phyloP scores from a whole-genome alignment of 2,888 invertebrate species.

The Ochropacha duplaris region DNA sequence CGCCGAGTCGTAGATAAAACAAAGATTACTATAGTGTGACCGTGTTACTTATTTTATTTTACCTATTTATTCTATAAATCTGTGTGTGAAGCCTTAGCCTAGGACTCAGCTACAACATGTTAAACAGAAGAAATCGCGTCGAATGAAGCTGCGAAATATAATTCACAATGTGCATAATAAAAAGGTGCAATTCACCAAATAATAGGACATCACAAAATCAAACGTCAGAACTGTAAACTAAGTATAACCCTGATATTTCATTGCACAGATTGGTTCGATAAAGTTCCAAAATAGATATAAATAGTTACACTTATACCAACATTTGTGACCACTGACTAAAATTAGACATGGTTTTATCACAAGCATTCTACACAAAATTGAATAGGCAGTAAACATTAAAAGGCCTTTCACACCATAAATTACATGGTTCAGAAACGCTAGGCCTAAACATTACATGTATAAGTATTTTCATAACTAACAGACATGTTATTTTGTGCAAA shows the following conservation, averaged over 20 bases:
- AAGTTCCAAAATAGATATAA: slow-evolving; percentile 18
- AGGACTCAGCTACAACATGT: too few species aligned
- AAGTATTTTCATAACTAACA: not conserved
- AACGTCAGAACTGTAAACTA: slow-evolving; percentile 27
- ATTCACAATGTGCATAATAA: slow-evolving; percentile 56
- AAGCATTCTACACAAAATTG: slow-evolving; percentile 11
- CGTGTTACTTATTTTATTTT: too few species aligned
- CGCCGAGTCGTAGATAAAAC: too few species aligned
- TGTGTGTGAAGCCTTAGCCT: too few species aligned
- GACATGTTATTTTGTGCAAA: not conserved
- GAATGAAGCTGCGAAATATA: too few species aligned
- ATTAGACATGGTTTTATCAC: slow-evolving; percentile 36
- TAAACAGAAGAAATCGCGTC: too few species aligned
- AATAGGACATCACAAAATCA: slow-evolving; percentile 36
- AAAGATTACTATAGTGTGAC: too few species aligned
- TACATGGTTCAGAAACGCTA: slow-evolving; percentile 3
- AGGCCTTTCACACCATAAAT: slow-evolving; percentile 9
- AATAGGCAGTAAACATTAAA: slow-evolving; percentile 18
- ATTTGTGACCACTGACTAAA: slow-evolving; percentile 37
- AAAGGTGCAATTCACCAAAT: slow-evolving; percentile 53
- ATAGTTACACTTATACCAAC: slow-evolving; percentile 18
- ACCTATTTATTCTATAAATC: too few species aligned
- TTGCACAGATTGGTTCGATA: slow-evolving; percentile 38
- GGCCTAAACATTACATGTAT: slow-evolving; percentile 9
- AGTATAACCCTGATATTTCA: slow-evolving; percentile 39